Base-by-base conservation (phyloP, 2,888 invertebrate species). In the Agrotis segetum region DNA sequence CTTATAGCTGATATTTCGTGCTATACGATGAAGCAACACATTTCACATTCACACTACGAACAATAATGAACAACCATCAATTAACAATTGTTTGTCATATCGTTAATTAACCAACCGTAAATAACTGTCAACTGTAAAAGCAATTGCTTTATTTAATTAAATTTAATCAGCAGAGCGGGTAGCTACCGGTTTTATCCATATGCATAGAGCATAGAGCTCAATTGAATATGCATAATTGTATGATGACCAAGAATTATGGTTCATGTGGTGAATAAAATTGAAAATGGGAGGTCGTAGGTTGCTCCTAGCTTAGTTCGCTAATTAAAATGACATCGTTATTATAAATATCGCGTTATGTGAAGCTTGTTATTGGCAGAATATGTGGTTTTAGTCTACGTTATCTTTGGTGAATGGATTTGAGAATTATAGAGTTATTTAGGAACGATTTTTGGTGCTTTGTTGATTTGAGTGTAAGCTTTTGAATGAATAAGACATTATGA, bases 131-230 rank as follows among this genome's bases (percentile, higher is more conserved):
- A 49, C 24, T 60, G 16, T 40, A 56, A 68, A 77, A 76, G 65
- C 60, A 74, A 82, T 81, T 74, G 75, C 73, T 79, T 68, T 71
- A 83, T 82, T 82, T 71, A 79, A 84, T 85, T 81, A 77, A 75
- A 77, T 81, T 74, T 76, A 78, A 85, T 85, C 68, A 80, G 67
- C 74, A 71, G 65, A 84, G 64, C 80, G 65, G 72, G 78, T 78
- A 75, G 76, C 74, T 68, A 70, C 65, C 56, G 60, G 68, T 62
- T 56, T 56, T 44, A 65, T 77, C 70, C 78, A 81, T 83, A 80
- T 83, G 82, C 76, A 74, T 72, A 56, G 40, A 83, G 80, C 76
- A 74, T 71, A 56, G 29, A 49, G 40, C 61, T 74, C 77, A 60
- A 79, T 62, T 79, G 85, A 62, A 84, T 82, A 74, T 75, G 79